Base-by-base conservation (phyloP, 1,140 invertebrate species). In the Sarcophaga bullata region DNA sequence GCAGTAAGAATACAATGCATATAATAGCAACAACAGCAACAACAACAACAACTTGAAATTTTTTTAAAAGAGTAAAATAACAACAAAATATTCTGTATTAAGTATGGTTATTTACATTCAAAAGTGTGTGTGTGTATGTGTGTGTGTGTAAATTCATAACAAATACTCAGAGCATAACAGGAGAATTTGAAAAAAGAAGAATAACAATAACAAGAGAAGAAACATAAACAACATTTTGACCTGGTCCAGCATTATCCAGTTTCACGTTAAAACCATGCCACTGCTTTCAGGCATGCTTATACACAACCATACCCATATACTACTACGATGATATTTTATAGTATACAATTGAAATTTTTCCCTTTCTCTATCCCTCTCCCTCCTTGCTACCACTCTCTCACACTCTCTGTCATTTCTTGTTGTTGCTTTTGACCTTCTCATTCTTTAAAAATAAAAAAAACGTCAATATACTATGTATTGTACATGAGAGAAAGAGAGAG, bases 371-470 rank as follows among this genome's bases (percentile, higher is more conserved):
- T 1, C 37, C 3, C 13, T 72, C 62, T 11, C 37, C n/a, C n/a
- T n/a, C n/a, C n/a, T n/a, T n/a, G n/a, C n/a, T n/a, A n/a, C n/a
- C n/a, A n/a, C n/a, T 72, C 62, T 25, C 37, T 72, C 62, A 4
- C 19, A 25, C 37, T 25, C 17, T 78, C 75, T 50, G n/a, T n/a
- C n/a, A n/a, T n/a, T 7, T 17, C 8, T 78, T 52, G 75, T 78
- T 78, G 48, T 78, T 78, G 75, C 75, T 78, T 78, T 78, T 78
- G 75, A 78, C 75, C 75, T 78, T 78, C 75, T 78, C 48, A 78
- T 78, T 78, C 75, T 78, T 50, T 19, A 3, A 19, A 68, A 58
- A n/a, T 58, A 37, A 37, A 37, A 37, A 37, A 37, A 2, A 37
- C 25, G 15, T 58, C 13, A 9, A 19, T 52, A 68, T 68, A 68